phyloP scores from a whole-genome alignment of 2,797 vertebrate species.

The Podarcis lilfordi region DNA sequence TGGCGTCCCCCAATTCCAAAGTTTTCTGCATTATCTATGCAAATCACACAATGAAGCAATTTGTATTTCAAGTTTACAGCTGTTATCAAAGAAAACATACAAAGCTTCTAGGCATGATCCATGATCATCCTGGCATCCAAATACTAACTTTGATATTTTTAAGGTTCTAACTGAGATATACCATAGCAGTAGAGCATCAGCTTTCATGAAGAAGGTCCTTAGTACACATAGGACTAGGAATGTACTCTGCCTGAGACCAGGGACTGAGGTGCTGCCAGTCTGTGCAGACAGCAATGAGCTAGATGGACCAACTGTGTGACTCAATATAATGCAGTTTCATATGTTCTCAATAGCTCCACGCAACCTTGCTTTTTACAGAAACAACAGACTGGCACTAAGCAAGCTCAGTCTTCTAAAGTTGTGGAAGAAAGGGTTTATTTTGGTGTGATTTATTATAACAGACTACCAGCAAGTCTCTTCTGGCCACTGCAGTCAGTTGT shows the following conservation, averaged over 20 bases:
- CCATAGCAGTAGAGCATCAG: too few species aligned
- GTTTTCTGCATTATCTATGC: neutral
- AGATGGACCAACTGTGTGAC: too few species aligned
- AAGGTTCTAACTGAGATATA: neutral
- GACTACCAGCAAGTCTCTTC: neutral
- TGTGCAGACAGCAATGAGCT: too few species aligned
- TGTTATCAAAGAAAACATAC: neutral
- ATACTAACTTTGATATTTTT: neutral
- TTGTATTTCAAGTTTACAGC: neutral
- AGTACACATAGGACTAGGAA: too few species aligned
- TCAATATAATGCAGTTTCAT: too few species aligned
- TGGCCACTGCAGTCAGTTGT: neutral
- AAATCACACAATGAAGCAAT: neutral
- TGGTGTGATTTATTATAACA: neutral
- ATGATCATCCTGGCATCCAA: neutral
- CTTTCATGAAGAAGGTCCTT: too few species aligned
- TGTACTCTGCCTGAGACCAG: too few species aligned
- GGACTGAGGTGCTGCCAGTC: too few species aligned
- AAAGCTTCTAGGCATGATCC: neutral
- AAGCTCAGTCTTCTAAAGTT: neutral
- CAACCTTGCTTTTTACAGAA: neutral
- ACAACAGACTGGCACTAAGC: neutral
- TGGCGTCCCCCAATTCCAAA: neutral
- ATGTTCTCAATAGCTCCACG: neutral
- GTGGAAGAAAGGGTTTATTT: neutral